Evolutionary conservation across 2,113 vertebrate genomes (phyloP).

Genomic region (Polyodon spathula): DNA sequence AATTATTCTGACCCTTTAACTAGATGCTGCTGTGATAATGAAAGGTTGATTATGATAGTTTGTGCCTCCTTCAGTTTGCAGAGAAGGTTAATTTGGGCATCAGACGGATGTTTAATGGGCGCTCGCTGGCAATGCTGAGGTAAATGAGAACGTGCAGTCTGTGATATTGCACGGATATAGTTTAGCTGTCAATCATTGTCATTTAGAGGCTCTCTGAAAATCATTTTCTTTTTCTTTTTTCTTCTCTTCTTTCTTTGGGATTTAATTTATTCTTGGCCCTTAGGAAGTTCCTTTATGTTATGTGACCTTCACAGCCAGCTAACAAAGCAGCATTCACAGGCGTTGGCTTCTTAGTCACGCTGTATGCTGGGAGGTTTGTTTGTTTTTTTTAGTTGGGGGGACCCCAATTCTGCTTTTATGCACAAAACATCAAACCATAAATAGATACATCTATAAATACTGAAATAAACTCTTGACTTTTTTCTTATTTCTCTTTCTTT

Average conservation of each 20-base stretch:
- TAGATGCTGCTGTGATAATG: constrained; percentile 97
- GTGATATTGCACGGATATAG: constrained; percentile 84
- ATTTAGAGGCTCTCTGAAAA: constrained; percentile 90
- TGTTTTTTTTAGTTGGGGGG: constrained; percentile 34
- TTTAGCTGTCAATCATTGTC: constrained; percentile 96
- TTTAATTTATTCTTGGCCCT: constrained; percentile 98
- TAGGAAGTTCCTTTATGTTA: constrained; percentile 96
- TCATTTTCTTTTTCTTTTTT: constrained; percentile 91
- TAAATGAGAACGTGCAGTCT: constrained; percentile 77
- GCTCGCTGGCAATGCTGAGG: constrained; percentile 77
- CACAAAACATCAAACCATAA: too few relatives aligned
- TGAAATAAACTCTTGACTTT: too few relatives aligned
- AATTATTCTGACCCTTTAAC: constrained; percentile 99
- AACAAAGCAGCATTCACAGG: constrained; percentile 58
- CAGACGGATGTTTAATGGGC: constrained; percentile 93
- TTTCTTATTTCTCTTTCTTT: too few relatives aligned
- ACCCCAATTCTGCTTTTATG: too few relatives aligned
- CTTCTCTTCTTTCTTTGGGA: constrained; percentile 66
- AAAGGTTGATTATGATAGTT: constrained; percentile 99
- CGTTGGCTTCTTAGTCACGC: constrained; percentile 17
- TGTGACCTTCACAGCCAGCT: constrained; percentile 90
- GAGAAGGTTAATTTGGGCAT: constrained; percentile 99
- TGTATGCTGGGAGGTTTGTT: constrained; percentile 43
- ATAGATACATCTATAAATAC: too few relatives aligned
- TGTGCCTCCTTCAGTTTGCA: constrained; percentile 98